A percentile compares a stretch with the other conserved stretches of the same genome.
phyloP scores from a whole-genome alignment of 2,113 vertebrate species.

The Lota lota region DNA sequence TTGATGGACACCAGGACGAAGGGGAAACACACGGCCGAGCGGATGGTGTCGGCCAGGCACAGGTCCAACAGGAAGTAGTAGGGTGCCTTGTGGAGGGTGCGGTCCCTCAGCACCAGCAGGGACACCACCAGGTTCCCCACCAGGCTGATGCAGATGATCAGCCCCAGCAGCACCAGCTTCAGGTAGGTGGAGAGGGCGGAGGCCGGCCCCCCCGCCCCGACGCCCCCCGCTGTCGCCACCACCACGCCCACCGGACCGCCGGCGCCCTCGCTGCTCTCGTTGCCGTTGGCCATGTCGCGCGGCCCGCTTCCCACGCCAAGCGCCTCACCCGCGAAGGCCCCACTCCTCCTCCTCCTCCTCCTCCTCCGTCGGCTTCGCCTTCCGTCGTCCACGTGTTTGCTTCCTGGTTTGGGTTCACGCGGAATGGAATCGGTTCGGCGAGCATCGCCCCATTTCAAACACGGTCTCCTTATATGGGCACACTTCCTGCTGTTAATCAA shows the following conservation, averaged over 20 bases:
- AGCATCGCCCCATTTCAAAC: conserved; percentile 66
- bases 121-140: conserved; percentile 84
- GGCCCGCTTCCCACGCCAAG: conserved; percentile 36
- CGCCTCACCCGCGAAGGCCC: conserved; percentile 32
- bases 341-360: conserved; percentile 42
- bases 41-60: conserved; percentile 84
- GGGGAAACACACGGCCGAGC: conserved; percentile 86
- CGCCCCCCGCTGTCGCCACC: conserved; percentile 71
- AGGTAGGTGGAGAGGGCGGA: conserved; percentile 78
- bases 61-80: conserved; percentile 89
- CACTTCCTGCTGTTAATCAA: conserved; percentile 12
- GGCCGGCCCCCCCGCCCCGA: conserved; percentile 65
- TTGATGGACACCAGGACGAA: conserved; percentile 86
- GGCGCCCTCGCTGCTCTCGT: conserved; percentile 71
- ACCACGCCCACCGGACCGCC: conserved; percentile 62
- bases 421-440: conserved; percentile 50
- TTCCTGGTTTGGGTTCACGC: conserved; percentile 55
- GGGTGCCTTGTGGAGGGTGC: conserved; percentile 84
- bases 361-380: conserved; percentile 50
- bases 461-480: conserved; percentile 19
- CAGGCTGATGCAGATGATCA: conserved; percentile 86
- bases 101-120: conserved; percentile 83
- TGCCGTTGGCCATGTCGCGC: conserved; percentile 76
- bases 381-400: conserved; percentile 69
- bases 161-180: conserved; percentile 82